Conservation (phyloP, 2,797 vertebrate genomes). For the Molothrus ater region DNA sequence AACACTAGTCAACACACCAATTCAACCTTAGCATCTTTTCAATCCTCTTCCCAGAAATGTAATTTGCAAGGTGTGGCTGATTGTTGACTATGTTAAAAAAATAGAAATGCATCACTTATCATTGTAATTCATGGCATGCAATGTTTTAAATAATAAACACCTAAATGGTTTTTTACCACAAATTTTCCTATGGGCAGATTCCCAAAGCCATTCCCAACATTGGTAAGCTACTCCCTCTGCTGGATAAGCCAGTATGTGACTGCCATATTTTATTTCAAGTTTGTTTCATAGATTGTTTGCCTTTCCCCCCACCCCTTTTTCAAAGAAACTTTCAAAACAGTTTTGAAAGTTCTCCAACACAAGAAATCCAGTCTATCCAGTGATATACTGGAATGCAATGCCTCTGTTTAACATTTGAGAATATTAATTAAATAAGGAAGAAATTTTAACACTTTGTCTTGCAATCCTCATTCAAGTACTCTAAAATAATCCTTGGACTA, state of each 20-base stretch:
- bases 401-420: background rate
- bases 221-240: conserved; percentile 63
- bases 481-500: background rate
- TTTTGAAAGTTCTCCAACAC: background rate
- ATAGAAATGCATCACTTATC: background rate
- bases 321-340: background rate
- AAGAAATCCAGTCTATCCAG: background rate
- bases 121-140: background rate
- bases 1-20: background rate
- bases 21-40: background rate
- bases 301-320: background rate
- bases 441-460: background rate
- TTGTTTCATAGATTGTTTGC: background rate
- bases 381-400: background rate
- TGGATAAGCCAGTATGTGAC: conserved; percentile 3
- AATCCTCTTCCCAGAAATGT: background rate
- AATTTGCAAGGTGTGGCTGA: background rate
- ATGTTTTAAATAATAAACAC: background rate
- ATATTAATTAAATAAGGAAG: background rate
- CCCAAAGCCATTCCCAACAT: background rate
- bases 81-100: background rate
- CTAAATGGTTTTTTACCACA: background rate
- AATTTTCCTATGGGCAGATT: background rate
- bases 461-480: background rate
- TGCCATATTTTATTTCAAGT: background rate